Evolutionary conservation across 2,888 invertebrate genomes (phyloP).

Genomic region (Drosophila imparisetae): DNA sequence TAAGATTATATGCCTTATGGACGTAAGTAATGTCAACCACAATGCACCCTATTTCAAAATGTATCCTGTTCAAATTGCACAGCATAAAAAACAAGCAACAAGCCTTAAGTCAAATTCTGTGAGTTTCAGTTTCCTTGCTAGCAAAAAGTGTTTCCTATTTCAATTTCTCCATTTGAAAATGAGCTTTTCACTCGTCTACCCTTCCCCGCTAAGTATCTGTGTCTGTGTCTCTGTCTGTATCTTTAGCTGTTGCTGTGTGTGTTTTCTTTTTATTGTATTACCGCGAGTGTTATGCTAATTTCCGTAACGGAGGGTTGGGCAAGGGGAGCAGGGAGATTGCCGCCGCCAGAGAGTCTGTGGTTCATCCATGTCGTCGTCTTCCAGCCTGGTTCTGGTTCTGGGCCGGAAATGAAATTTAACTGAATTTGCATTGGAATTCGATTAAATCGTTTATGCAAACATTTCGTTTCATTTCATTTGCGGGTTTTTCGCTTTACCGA

Average conservation of each 20-base stretch:
- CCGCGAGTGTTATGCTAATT: slow-evolving; percentile 82
- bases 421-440: slow-evolving; percentile 84
- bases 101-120: slow-evolving; percentile 23
- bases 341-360: slow-evolving; percentile 35
- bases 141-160: slow-evolving; percentile 71
- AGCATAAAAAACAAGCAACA: slow-evolving; percentile 12
- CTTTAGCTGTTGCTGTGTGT: slow-evolving; percentile 32
- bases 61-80: slow-evolving; percentile 30
- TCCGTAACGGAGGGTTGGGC: slow-evolving; percentile 56
- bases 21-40: slow-evolving; percentile 1
- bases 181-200: slow-evolving; percentile 58
- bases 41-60: neutral
- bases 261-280: slow-evolving; percentile 80
- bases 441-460: slow-evolving; percentile 84
- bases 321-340: slow-evolving; percentile 36
- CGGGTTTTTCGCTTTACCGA: slow-evolving; percentile 69
- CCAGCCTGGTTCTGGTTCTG: slow-evolving; percentile 31
- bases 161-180: slow-evolving; percentile 72
- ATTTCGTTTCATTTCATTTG: slow-evolving; percentile 81
- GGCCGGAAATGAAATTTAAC: slow-evolving; percentile 83
- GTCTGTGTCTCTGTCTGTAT: slow-evolving; percentile 39
- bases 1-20: slow-evolving; percentile 9
- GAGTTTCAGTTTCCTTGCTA: slow-evolving; percentile 42
- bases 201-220: slow-evolving; percentile 21
- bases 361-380: slow-evolving; percentile 24